Base-by-base conservation (phyloP, 2,888 invertebrate genomes). In the Caenorhabditis uteleia region DNA sequence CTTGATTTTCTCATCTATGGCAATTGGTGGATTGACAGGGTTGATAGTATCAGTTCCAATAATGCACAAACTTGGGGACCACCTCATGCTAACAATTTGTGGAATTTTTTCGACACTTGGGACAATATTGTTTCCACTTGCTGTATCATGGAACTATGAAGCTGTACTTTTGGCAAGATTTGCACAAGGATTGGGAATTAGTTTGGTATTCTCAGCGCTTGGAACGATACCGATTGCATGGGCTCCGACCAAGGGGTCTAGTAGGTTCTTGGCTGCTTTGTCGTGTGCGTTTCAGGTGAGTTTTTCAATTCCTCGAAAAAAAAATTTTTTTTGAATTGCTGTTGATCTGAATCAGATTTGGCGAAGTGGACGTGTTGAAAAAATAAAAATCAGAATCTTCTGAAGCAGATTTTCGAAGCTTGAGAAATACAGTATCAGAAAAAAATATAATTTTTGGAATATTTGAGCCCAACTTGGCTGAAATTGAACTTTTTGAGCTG, bases 201-300 rank as follows among this genome's bases (percentile, higher is more conserved):
- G 55, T 18, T 34, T 69, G 18, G 44, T 59, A 1, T 65, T 56
- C 26, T 33, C 61, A 18, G 56, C 53, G 2, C 50, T 58, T 14
- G 69, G 69, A n/a, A 40, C 49, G 16, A 60, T 69, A 8, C 29
- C 65, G 12, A 33, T 49, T 8, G 36, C 34, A n/a, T 69, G 69
- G 69, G 33, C 65, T 1, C 55, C 64, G 2, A 25, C 26, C 14
- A 56, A 57, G 18, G 59, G 49, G 12, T 49, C 43, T 23, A 56
- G 64, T 1, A 36, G 49, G 5, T 69, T 50, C 50, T 54, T 69
- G 16, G 67, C 67, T 8, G 44, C 57, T 21, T 34, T 67, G 6
- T 61, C 67, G 18, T 45, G 48, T 8, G 51, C 57, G 14, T 45
- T 61, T 27, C 42, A 43, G 42, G 42, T 43, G 16, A 16, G 42